phyloP scores from a whole-genome alignment of 1,140 invertebrate species.

The Bombus superbus region DNA sequence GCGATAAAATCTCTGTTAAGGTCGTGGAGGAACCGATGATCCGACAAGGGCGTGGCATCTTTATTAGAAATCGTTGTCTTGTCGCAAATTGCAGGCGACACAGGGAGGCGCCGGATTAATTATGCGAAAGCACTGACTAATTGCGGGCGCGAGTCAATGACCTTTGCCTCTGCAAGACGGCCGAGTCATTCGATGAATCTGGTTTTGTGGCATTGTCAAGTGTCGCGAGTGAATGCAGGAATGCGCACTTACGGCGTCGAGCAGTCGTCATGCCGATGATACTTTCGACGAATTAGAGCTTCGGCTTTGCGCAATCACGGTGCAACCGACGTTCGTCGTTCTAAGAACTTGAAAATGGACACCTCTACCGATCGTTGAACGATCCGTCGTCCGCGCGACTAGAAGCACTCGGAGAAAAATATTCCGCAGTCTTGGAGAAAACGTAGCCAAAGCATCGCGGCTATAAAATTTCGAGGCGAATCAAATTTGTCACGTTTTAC shows the following conservation, averaged over 20 bases:
- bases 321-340: not conserved
- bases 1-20: slow-evolving; percentile 6
- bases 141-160: slow-evolving; percentile 57
- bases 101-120: slow-evolving; percentile 43
- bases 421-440: not conserved
- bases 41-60: slow-evolving; percentile 46
- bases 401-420: not conserved
- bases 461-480: not conserved
- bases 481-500: not conserved
- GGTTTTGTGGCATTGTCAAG: slow-evolving; percentile 34
- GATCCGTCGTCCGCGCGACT: not conserved
- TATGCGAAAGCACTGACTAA: slow-evolving; percentile 59
- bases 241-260: slow-evolving; percentile 33
- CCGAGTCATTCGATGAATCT: slow-evolving; percentile 19
- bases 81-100: slow-evolving; percentile 29
- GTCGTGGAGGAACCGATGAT: not conserved
- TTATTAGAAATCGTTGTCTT: slow-evolving; percentile 53
- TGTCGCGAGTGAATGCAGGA: slow-evolving; percentile 45
- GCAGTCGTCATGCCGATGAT: not conserved
- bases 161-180: slow-evolving; percentile 46
- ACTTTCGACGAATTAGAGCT: slow-evolving; percentile 5
- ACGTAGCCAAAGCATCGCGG: not conserved
- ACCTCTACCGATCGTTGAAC: not conserved
- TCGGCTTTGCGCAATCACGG: slow-evolving; percentile 13
- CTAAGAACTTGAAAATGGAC: not conserved